Evolutionary conservation across 2,888 invertebrate species (phyloP), one percentile per base, ranked within the genome.

Genomic region (Dioctria linearis): DNA sequence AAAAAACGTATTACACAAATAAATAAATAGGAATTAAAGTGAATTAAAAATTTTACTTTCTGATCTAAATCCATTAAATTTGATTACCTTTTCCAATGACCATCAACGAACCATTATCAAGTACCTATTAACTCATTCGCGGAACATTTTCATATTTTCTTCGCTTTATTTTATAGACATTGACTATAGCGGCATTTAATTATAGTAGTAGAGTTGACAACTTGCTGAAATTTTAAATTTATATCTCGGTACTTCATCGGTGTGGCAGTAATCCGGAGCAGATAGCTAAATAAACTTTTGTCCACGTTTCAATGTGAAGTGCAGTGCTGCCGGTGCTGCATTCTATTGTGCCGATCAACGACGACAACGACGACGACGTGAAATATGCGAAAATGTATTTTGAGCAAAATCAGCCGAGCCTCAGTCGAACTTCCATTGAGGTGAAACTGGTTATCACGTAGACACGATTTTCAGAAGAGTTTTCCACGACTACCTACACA

Each of bases 361-460:
- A 51, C 46, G 51, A 71, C 49, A 51, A 51, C 71, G 9, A 51
- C 49, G 39, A 51, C 46, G 37, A 71, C 49, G 71, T 71, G 71
- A 71, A 71, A 54, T 71, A 71, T 71, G 71, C 66, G 61, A 61
- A 61, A 25, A 13, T n/a, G 25, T 43, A 11, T 46, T 9, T 67
- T 2, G 25, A 8, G 46, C 67, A 51, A 71, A 71, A 51, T 71
- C 71, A 71, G 71, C 71, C 11, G 25, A 37, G 25, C 6, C 13
- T 8, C 46, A 59, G 25, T 40, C n/a, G 75, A 42, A 37, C 78
- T 49, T 78, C 78, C 78, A 78, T 78, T 78, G 78, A 78, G 63
- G 63, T 63, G 65, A 78, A 65, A 78, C 78, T 78, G 78, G 78
- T 78, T 78, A 78, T 63, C 78, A 78, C 78, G 78, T 78, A 78